Evolutionary conservation across 2,113 vertebrate species (phyloP).

Genomic region (Amazona guildingii): DNA sequence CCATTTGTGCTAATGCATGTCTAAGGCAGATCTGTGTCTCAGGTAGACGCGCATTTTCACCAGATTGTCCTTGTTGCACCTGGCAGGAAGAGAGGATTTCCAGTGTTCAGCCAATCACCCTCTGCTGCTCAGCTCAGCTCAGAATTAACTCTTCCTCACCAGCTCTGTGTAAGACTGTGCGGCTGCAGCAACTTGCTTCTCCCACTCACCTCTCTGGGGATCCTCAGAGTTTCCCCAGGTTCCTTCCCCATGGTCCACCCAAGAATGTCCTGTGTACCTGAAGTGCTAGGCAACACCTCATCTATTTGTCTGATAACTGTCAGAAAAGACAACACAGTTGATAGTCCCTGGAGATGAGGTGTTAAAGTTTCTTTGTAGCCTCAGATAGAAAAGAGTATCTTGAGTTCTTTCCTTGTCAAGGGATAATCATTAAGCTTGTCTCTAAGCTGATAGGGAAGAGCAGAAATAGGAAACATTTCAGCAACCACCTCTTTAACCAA

Average conservation of each 20-base stretch:
- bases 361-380: neutral
- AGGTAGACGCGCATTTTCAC: conserved; percentile 35
- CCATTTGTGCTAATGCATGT: conserved; percentile 17
- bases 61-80: conserved; percentile 54
- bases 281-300: neutral
- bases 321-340: neutral
- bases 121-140: neutral
- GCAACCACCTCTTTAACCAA: neutral
- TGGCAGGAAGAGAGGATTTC: conserved; percentile 39
- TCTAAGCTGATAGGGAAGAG: neutral
- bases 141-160: conserved; percentile 28
- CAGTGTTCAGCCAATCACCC: neutral
- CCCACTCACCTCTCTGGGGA: neutral
- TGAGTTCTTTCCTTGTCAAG: neutral
- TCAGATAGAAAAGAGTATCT: neutral
- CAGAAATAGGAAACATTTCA: neutral
- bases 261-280: rapidly evolving
- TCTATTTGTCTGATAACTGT: neutral
- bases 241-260: neutral
- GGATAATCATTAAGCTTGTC: neutral
- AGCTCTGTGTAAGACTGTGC: neutral
- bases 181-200: neutral
- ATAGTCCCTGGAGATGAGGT: neutral
- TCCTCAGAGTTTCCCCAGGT: neutral
- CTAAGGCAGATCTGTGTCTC: conserved; percentile 17